A percentile compares a stretch with the other conserved stretches of the same genome.
phyloP scores from a whole-genome alignment of 2,113 vertebrate species.

The Rhabdornis inornatus region DNA sequence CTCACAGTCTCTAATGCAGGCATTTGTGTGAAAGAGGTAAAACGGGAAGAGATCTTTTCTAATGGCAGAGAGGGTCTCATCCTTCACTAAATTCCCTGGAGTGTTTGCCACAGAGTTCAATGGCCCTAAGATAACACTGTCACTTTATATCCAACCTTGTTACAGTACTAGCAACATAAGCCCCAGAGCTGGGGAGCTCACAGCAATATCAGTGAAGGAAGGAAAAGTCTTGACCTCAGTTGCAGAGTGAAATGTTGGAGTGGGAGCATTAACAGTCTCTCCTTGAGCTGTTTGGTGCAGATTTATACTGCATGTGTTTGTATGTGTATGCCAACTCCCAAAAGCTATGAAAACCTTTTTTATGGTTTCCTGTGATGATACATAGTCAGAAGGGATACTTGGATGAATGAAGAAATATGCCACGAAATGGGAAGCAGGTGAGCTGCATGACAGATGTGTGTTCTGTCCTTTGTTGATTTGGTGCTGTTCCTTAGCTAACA shows the following conservation, averaged over 20 bases:
- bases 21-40: not conserved
- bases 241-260: not conserved
- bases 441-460: not conserved
- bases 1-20: not conserved
- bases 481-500: not conserved
- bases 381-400: not conserved
- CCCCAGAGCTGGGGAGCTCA: not conserved
- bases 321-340: not conserved
- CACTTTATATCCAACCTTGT: not conserved
- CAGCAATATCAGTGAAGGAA: not conserved
- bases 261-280: not conserved
- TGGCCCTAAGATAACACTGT: not conserved
- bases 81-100: not conserved
- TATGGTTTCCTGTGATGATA: slow-evolving; percentile 19
- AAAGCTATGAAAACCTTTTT: slow-evolving; percentile 33
- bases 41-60: not conserved
- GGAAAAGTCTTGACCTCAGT: slow-evolving; percentile 13
- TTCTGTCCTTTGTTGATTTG: not conserved
- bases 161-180: not conserved
- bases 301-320: slow-evolving; percentile 22
- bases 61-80: not conserved
- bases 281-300: slow-evolving; percentile 24
- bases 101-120: not conserved
- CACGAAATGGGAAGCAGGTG: not conserved
- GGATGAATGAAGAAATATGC: not conserved